Evolutionary conservation across 2,113 vertebrate genomes (phyloP), one percentile per base, ranked within the genome.

Genomic region (Tychaedon coryphoeus): DNA sequence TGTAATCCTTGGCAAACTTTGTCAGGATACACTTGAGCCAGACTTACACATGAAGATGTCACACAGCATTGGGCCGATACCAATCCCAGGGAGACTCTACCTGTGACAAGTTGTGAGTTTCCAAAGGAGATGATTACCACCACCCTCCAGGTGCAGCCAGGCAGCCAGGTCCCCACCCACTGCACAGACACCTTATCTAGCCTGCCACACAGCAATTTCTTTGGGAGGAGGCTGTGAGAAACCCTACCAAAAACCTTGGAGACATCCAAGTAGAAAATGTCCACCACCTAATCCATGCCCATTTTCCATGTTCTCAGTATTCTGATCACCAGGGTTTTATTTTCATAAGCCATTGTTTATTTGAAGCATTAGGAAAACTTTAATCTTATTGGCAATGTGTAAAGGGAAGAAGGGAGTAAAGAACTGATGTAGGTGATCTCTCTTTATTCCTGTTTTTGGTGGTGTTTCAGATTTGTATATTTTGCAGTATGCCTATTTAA

Each of bases 41-140:
- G 3, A 23, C 12, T 65, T 57, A 26, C 14, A 43, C 13, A 43
- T 28, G 33, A 15, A 28, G 33, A 33, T 33, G 28, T 5, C 26
- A 19, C 22, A 42, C 18, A 72, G 34, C 1, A 0, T 4, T 34
- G n/a, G 18, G 17, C 5, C 0, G 1, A 20, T 4, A 20, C 10
- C 0, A 0, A 48, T 22, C 29, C 34, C 12, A n/a, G 11, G 34
- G 13, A 13, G 3, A 36, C 9, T 6, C 3, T 12, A 36, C 9
- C 10, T 12, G 8, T 15, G 34, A 48, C 20, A 72, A 22, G 31
- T 4, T 12, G 5, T 38, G 25, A 26, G 11, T 34, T 71, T 42
- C 58, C 42, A 50, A 42, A 64, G 20, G 14, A 22, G 29, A 4
- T 34, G 31, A 31, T 57, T 23, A 2, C 6, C 33, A 28, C 8